A percentile compares a stretch with the other conserved stretches of the same genome.
phyloP scores from a whole-genome alignment of 2,797 vertebrate species.

The Sebastes aleutianus region DNA sequence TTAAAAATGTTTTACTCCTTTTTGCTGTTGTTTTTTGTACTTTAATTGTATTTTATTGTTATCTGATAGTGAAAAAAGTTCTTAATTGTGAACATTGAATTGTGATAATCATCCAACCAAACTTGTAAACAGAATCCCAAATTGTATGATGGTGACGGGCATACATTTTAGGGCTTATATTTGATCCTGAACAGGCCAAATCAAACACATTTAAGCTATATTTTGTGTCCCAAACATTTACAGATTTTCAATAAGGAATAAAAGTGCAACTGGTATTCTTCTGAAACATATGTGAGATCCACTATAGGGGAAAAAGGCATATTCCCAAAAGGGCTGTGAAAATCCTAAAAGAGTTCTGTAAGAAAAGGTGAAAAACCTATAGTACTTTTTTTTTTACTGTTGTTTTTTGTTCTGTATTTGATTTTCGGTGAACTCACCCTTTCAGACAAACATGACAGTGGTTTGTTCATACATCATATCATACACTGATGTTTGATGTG shows the following conservation, averaged over 20 bases:
- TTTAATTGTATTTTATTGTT: background rate
- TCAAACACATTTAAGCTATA: background rate
- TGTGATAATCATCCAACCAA: background rate
- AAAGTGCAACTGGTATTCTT: background rate
- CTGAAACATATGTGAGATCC: background rate
- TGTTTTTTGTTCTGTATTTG: background rate
- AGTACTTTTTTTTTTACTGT: background rate
- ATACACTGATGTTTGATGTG: conserved; percentile 7
- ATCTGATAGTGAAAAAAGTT: background rate
- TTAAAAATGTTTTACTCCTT: background rate
- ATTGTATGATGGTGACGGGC: background rate
- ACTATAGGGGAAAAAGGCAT: background rate
- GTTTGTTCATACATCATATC: background rate
- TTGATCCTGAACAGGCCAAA: background rate
- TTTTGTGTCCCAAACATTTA: background rate
- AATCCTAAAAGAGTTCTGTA: background rate
- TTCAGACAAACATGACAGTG: background rate
- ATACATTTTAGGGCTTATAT: background rate
- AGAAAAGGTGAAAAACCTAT: background rate
- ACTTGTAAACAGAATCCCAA: background rate
- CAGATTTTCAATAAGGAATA: background rate
- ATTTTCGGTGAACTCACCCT: background rate
- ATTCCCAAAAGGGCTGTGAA: background rate
- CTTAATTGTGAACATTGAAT: background rate
- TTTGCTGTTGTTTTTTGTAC: background rate